Conservation (phyloP, 2,888 invertebrate species). For the Melipona bicolor region DNA sequence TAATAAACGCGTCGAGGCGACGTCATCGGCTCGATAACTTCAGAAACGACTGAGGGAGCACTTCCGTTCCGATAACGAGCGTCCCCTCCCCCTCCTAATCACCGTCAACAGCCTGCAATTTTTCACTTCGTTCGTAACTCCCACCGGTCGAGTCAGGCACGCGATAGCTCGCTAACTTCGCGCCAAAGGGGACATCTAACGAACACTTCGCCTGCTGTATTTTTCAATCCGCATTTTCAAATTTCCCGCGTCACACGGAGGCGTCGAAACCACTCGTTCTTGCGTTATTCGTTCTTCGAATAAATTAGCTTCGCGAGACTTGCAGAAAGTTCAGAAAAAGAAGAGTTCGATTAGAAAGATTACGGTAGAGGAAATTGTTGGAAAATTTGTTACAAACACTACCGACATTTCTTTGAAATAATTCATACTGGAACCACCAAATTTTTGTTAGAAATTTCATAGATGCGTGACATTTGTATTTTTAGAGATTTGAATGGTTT, state of each 20-base stretch:
- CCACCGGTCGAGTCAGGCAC: background rate
- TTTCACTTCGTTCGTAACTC: slow-evolving; percentile 26
- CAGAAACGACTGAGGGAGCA: slow-evolving; percentile 18
- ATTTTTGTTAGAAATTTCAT: too few species aligned
- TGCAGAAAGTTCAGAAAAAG: background rate
- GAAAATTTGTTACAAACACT: too few species aligned
- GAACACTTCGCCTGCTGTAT: too few species aligned
- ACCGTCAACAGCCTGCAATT: slow-evolving; percentile 35
- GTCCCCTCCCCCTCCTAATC: slow-evolving; percentile 18
- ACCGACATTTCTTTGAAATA: too few species aligned
- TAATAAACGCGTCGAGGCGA: slow-evolving; percentile 1
- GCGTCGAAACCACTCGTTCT: background rate
- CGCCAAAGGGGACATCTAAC: background rate
- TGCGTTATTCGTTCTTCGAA: background rate
- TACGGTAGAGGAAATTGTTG: too few species aligned
- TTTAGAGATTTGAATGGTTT: too few species aligned
- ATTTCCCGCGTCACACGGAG: too few species aligned
- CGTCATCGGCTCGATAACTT: slow-evolving; percentile 8
- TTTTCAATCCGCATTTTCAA: too few species aligned
- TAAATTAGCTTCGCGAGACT: background rate
- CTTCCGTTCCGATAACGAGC: slow-evolving; percentile 36
- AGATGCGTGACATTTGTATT: too few species aligned
- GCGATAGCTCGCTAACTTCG: slow-evolving; percentile 18
- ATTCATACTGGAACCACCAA: too few species aligned
- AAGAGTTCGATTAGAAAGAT: background rate